A percentile compares a stretch with the other conserved stretches of the same genome.
Evolutionary conservation across 2,797 vertebrate species (phyloP).

Genomic region (Leuciscus waleckii): DNA sequence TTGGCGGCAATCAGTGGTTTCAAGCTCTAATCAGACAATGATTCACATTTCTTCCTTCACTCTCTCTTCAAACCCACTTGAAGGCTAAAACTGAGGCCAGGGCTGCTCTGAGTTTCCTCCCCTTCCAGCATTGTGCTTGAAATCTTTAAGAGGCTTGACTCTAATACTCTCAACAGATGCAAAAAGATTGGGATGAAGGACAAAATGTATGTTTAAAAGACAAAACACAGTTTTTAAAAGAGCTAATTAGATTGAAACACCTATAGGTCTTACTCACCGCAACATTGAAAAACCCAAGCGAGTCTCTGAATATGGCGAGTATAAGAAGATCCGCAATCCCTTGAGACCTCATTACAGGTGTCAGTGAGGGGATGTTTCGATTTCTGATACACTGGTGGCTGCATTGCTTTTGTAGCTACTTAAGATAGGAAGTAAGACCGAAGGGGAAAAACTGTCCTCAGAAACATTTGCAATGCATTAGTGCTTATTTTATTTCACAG

Average conservation of each 20-base stretch:
- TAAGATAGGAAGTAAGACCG: not conserved
- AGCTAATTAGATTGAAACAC: not conserved
- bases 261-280: not conserved
- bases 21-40: slow-evolving; percentile 42
- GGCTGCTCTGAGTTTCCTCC: not conserved
- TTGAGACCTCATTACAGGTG: slow-evolving; percentile 39
- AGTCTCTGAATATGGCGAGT: not conserved
- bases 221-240: not conserved
- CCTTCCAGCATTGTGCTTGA: not conserved
- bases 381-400: slow-evolving; percentile 4
- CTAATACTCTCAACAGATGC: not conserved
- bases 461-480: not conserved
- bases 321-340: not conserved
- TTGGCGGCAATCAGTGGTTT: slow-evolving; percentile 31
- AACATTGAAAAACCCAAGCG: not conserved
- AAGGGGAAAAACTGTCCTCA: not conserved
- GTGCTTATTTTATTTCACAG: too few species aligned
- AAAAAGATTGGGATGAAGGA: not conserved
- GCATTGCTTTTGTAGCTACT: slow-evolving; percentile 3
- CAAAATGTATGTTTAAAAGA: not conserved
- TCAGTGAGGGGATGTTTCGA: not conserved
- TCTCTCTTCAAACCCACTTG: slow-evolving; percentile 29
- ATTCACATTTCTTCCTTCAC: slow-evolving; percentile 26
- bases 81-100: slow-evolving; percentile 24
- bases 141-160: not conserved